Evolutionary conservation across 1,140 invertebrate genomes (phyloP), one percentile per base, ranked within the genome.

Genomic region (Drosophila fuyamai): DNA sequence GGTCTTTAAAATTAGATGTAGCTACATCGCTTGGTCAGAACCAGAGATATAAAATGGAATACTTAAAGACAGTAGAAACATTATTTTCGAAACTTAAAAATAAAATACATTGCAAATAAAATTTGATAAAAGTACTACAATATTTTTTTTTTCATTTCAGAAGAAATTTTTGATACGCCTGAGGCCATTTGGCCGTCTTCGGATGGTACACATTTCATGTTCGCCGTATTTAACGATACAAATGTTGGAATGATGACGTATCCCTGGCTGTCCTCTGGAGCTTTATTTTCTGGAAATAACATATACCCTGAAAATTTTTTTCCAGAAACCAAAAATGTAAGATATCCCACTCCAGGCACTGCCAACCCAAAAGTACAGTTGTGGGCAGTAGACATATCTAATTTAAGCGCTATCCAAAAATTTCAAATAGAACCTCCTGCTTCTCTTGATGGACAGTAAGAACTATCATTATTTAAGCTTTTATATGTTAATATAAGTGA

Each of bases 201-300:
- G 1, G 95, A 97, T 89, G 97, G 97, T 23, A 94, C 95, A 2
- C 95, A 95, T 77, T 94, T 99, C 18, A 94, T 97, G 81, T 98
- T 95, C 93, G 97, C 96, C 0, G 94, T 95, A 32, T 98, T 98
- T 93, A 97, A 99, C 93, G 98, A 98, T 92, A 95, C 95, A 8
- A 94, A 94, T 63, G 97, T 98, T 35, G 95, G 95, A 10, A 94
- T 94, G 75, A 95, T 96, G 83, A 95, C 95, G 56, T 96, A 96
- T 92, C 96, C 96, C 1, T 96, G 96, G 94, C 95, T 97, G 82
- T 93, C 94, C 18, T 93, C 94, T 12, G 93, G 93, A 44, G 90
- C 93, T 12, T 93, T 94, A 40, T 93, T 94, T 51, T 93, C 94
- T 50, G 83, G 89, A 58, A 83, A 71, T 40, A 85, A 90, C 5